Evolutionary conservation across 2,113 vertebrate genomes (phyloP), one percentile per base, ranked within the genome.

Genomic region (Hyperoodon ampullatus): DNA sequence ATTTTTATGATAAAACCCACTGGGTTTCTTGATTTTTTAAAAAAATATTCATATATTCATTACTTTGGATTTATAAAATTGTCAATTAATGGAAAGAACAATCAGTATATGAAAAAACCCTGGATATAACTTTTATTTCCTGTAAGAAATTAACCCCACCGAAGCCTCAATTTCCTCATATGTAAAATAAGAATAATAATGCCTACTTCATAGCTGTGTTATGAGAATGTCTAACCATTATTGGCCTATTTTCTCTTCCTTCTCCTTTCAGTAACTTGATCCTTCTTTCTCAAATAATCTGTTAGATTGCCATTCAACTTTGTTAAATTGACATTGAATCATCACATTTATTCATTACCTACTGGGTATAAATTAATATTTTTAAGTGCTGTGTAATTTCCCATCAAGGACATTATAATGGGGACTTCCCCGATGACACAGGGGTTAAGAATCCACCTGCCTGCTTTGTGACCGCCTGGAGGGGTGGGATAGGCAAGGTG

Each of bases 51-150:
- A 80, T 55, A 15, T 50, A 39, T 77, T 35, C 47, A 72, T 89
- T 96, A 58, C 16, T 89, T 93, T 66, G 18, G 15, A 94, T 95
- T 88, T 88, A 77, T 75, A 70, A 94, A 88, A 4, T 84, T 88
- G 33, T 80, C 53, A 90, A 70, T 92, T 95, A 96, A 24, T 42
- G 1, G 14, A 72, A 82, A 82, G 47, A 87, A 28, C 0, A 88
- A 80, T 93, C 50, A 96, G 10, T 70, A 68, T 66, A 42, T 82
- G 44, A 74, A 74, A n/a, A 96, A 78, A 55, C 78, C 55, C 15
- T 78, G 2, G 3, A 15, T 93, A 23, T 93, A 84, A 47, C 85
- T 94, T 91, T 86, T 83, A 55, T 86, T 96, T 93, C 61, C 16
- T 87, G 0, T 74, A 50, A 88, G n/a, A 94, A 93, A 93, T 65